Percentiles rank a stretch among this genome's conserved stretches.
Evolutionary conservation across 2,888 invertebrate species (phyloP).

Genomic region (Periphyllus acericola): DNA sequence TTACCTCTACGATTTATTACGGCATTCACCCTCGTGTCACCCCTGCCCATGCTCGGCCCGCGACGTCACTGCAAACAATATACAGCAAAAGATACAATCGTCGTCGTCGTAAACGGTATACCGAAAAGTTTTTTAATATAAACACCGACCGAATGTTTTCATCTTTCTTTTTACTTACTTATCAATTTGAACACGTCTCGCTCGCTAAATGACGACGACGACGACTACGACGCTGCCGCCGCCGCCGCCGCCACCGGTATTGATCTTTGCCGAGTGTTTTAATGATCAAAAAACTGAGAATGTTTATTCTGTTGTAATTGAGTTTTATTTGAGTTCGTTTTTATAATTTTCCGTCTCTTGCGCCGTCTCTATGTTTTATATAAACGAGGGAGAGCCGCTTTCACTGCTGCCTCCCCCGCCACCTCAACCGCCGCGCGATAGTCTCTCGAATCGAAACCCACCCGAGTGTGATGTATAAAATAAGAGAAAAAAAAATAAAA

Average conservation of each 20-base stretch:
- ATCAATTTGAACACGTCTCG: constrained; percentile 55
- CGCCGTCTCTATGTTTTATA: no score
- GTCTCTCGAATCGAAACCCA: constrained; percentile 16
- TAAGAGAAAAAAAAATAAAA: background rate
- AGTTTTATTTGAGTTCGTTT: constrained; percentile 56
- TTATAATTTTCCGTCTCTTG: background rate
- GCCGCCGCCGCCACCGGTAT: background rate
- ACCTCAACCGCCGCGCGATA: background rate
- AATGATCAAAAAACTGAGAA: constrained; percentile 43
- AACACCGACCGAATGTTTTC: constrained; percentile 41
- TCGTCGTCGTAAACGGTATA: constrained; percentile 44
- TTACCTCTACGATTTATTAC: background rate
- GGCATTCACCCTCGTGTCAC: background rate
- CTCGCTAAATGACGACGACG: constrained; percentile 26
- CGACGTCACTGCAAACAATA: background rate
- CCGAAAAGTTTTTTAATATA: constrained; percentile 57
- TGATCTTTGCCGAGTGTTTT: constrained; percentile 53
- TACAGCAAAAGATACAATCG: constrained; percentile 37
- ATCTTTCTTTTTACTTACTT: constrained; percentile 28
- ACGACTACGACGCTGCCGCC: background rate
- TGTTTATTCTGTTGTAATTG: constrained; percentile 53
- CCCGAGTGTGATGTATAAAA: background rate
- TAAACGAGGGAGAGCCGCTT: background rate
- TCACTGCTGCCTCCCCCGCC: background rate
- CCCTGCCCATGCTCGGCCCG: background rate